Evolutionary conservation across 2,797 vertebrate species (phyloP), one percentile per base, ranked within the genome.

Genomic region (Erethizon dorsatum): DNA sequence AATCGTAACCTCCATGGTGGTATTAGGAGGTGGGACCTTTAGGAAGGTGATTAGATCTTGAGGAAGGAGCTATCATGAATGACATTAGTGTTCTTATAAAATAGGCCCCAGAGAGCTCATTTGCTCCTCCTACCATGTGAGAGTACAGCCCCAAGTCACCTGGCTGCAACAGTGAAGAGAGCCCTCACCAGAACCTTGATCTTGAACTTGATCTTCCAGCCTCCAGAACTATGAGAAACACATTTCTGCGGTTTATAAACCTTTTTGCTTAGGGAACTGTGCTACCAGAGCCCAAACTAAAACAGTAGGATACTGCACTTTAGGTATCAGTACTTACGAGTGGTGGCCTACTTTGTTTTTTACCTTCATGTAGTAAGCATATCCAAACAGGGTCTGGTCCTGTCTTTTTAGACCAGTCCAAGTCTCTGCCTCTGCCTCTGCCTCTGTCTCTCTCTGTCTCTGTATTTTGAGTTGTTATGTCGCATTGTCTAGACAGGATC

Each of bases 391-490:
- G 12, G 11, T 20, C 37, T 71, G 20, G 8, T 47, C 22, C 37
- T 71, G 4, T 41, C 54, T 67, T 88, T 90, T 56, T 71, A 80
- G 59, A 50, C 20, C 18, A 84, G 33, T 22, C 11, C 14, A 86
- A 67, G n/a, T 37, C n/a, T 71, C 2, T 37, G 6, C 59, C 14
- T 67, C n/a, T 73, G 22, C 65, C 45, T 88, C 61, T 33, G 4
- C 33, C 63, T 37, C 2, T 22, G 2, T 80, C 22, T 54, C 15
- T 77, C 28, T 63, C 45, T 85, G 50, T 22, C 73, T 91, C 73
- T 80, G 6, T 33, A 11, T 92, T 10, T 94, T 94, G 54, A 63
- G 65, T 93, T 93, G 71, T 82, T 26, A 14, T 54, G 9, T 94
- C 78, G 41, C 61, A 5, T 31, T 93, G 11, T 87, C 69, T 93